A percentile compares a stretch with the other conserved stretches of the same genome.
These are phyloP conservation scores for Peribatodes rhomboidaria DNA, from an alignment of 2,888 invertebrate genomes.

Conservation along the genomic window DNA sequence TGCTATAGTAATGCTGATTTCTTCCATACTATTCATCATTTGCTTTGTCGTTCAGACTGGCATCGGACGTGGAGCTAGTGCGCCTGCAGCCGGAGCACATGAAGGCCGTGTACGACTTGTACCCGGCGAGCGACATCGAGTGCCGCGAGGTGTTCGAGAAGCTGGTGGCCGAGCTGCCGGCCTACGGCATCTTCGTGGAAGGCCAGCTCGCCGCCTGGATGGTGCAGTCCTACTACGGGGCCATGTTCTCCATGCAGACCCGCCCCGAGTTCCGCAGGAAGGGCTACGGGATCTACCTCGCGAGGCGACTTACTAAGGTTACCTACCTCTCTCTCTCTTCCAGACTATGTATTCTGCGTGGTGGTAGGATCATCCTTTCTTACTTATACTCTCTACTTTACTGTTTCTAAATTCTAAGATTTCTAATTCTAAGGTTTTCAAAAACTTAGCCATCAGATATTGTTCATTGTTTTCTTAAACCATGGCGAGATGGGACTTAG, in stretches of 20 bases:
- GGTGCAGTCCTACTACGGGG: slow-evolving; percentile 96
- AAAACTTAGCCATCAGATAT: too few relatives aligned
- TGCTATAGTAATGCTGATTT: too few relatives aligned
- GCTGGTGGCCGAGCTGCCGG: slow-evolving; percentile 91
- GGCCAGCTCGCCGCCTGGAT: slow-evolving; percentile 95
- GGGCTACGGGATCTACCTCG: slow-evolving; percentile 92
- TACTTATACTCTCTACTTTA: too few relatives aligned
- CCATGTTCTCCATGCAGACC: slow-evolving; percentile 97
- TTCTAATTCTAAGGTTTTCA: too few relatives aligned
- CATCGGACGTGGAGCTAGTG: slow-evolving; percentile 91
- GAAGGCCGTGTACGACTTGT: slow-evolving; percentile 93
- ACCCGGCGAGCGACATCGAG: slow-evolving; percentile 96
- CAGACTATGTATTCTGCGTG: too few relatives aligned
- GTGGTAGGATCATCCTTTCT: too few relatives aligned
- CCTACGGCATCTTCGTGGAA: slow-evolving; percentile 92
- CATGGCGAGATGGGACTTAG: too few relatives aligned
- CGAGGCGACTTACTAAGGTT: slow-evolving; percentile 87
- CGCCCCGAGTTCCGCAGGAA: slow-evolving; percentile 91
- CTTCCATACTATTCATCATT: too few relatives aligned
- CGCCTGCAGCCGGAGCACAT: slow-evolving; percentile 92
- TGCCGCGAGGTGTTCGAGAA: slow-evolving; percentile 93
- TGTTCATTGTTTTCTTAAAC: too few relatives aligned
- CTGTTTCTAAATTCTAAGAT: too few relatives aligned
- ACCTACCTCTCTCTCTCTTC: too few relatives aligned
- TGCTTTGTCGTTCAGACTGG: slow-evolving; percentile 73